Evolutionary conservation across 2,888 invertebrate genomes (phyloP).

Genomic region (Lepidocyrtinus sp.): DNA sequence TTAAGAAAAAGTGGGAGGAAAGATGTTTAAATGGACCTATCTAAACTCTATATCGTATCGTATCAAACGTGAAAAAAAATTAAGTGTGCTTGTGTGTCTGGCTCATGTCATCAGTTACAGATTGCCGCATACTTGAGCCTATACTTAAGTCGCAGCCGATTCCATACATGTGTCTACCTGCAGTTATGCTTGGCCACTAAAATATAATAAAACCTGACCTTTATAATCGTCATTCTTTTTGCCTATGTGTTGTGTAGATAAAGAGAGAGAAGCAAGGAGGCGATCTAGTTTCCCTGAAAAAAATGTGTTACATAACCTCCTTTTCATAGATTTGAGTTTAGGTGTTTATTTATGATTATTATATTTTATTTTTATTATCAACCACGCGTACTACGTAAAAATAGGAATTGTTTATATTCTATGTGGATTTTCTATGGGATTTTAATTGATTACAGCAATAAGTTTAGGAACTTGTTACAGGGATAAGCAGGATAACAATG

Average conservation of each 20-base stretch:
- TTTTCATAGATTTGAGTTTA: not conserved
- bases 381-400: not conserved
- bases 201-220: constrained; percentile 55
- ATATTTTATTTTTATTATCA: not conserved
- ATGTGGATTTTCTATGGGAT: not conserved
- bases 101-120: not conserved
- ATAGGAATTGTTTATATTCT: not conserved
- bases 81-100: not conserved
- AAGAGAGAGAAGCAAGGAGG: constrained; percentile 22
- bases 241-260: constrained; percentile 19
- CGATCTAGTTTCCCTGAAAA: constrained; percentile 43
- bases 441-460: not conserved
- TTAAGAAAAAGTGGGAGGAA: constrained; percentile 47
- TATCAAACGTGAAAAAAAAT: not conserved
- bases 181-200: constrained; percentile 23
- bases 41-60: not conserved
- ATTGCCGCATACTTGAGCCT: not conserved
- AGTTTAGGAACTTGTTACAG: not conserved
- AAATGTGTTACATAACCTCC: constrained; percentile 55
- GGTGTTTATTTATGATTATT: not conserved
- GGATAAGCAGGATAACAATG: no score
- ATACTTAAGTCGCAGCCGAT: no score
- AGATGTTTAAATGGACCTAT: not conserved
- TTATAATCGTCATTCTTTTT: constrained; percentile 49
- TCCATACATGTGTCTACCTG: no score